These are phyloP conservation scores for Chromobotia macracanthus DNA, from an alignment of 2,797 vertebrate species.

Conservation along the genomic window DNA sequence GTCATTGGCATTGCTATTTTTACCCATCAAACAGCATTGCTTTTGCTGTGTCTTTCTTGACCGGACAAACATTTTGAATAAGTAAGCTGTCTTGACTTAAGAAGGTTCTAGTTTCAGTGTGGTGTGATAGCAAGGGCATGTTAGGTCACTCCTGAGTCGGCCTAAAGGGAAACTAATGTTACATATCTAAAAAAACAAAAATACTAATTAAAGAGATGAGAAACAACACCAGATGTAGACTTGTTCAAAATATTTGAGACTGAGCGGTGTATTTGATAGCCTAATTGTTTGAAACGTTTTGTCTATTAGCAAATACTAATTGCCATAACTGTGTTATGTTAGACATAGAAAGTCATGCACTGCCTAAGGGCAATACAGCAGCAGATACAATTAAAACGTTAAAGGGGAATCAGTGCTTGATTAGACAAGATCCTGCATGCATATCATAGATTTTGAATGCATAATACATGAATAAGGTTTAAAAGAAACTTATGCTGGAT, in stretches of 20 bases:
- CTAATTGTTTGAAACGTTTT: background rate
- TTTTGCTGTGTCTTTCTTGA: constrained; percentile 3
- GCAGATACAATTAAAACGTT: constrained; percentile 4
- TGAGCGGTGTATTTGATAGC: background rate
- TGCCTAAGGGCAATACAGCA: constrained; percentile 13
- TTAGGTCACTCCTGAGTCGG: constrained; percentile 11
- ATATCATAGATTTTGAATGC: background rate
- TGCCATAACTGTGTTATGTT: background rate
- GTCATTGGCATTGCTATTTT: background rate
- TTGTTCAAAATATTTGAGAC: background rate
- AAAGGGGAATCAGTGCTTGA: constrained; percentile 13
- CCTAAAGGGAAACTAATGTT: constrained; percentile 58
- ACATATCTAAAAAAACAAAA: constrained; percentile 27
- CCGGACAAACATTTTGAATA: constrained; percentile 34
- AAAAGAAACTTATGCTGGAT: background rate
- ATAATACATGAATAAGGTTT: background rate
- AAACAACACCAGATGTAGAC: background rate
- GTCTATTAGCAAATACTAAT: background rate
- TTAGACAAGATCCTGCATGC: background rate
- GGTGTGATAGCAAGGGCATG: constrained; percentile 33
- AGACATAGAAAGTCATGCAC: constrained; percentile 5
- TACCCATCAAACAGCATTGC: background rate
- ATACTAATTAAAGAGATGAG: background rate
- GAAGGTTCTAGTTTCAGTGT: constrained; percentile 48
- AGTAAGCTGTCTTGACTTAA: constrained; percentile 45